Evolutionary conservation across 2,888 invertebrate species (phyloP), one percentile per base, ranked within the genome.

Genomic region (Creontiades dilutus): DNA sequence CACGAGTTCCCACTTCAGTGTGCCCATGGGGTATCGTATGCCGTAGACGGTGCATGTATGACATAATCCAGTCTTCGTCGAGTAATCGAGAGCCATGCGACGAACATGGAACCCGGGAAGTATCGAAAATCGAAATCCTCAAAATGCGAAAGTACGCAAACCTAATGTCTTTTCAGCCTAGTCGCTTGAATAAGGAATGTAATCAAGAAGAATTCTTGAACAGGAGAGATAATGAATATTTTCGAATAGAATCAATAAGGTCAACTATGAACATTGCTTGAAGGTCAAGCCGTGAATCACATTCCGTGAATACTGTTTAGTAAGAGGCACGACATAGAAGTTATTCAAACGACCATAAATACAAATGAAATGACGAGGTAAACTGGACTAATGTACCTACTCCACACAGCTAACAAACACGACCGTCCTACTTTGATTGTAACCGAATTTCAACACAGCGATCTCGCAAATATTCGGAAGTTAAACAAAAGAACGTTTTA

Each of bases 1-100:
- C 82, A 82, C 82, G 52, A 82, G 82, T 82, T 82, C 52, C 82
- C 82, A 82, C 47, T 82, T 82, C 52, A 82, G 82, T 14, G 82
- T 82, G 52, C 82, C 82, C 9, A 52, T 82, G 4, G 82, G 82
- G 52, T 82, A 82, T 23, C 82, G 48, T 27, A 52, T 82, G n/a
- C 82, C 82, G 52, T 82, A 82, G 48, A 82, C 82, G 19, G 82
- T 82, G 82, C 82, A 82, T 23, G 82, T 52, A 48, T 27, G 48
- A 23, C 23, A 52, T 23, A 82, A 52, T 52, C 82, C 82, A 52
- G 82, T 82, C 82, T 52, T 82, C 52, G 23, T 48, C 27, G 82
- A 82, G 48, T 82, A 82, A 52, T 82, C 82, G 48, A 82, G 52
- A 82, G 82, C 82, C 82, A 82, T 82, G 48, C 82, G 82, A 23